These are phyloP conservation scores for Chrysemys picta DNA, from an alignment of 2,113 vertebrate genomes.

Conservation along the genomic window DNA sequence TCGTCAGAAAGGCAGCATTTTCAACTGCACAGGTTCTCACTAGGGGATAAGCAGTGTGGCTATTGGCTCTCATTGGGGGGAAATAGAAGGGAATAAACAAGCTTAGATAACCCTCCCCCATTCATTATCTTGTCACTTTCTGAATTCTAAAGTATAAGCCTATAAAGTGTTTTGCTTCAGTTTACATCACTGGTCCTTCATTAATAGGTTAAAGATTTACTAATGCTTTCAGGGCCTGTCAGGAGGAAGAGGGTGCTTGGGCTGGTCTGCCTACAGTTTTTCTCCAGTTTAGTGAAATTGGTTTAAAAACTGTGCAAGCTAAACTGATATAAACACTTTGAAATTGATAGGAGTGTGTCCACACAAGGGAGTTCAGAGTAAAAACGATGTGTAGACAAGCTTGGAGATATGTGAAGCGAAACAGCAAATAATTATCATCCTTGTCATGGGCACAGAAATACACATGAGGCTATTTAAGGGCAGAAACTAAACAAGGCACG, in stretches of 20 bases:
- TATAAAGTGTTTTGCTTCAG: neutral
- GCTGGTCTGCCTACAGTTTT: neutral
- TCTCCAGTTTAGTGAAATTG: neutral
- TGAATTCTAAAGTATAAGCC: neutral
- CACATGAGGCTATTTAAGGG: constrained; percentile 29
- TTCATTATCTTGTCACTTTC: neutral
- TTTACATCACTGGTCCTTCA: neutral
- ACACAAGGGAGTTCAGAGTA: neutral
- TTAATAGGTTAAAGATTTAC: neutral
- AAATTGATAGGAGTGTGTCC: neutral
- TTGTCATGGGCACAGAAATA: constrained; percentile 40
- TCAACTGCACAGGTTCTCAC: neutral
- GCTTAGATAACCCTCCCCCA: neutral
- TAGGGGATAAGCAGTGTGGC: neutral
- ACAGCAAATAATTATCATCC: constrained; percentile 30
- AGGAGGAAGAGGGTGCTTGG: neutral
- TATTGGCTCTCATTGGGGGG: neutral
- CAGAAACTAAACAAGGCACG: constrained; percentile 43
- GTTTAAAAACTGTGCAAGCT: neutral
- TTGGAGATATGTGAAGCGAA: neutral
- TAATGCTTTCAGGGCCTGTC: neutral
- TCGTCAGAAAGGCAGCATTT: neutral
- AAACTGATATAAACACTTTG: neutral
- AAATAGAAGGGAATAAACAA: neutral
- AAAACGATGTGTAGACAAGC: neutral